Conservation (phyloP, 2,113 vertebrate species). For the Macroglossus sobrinus region DNA sequence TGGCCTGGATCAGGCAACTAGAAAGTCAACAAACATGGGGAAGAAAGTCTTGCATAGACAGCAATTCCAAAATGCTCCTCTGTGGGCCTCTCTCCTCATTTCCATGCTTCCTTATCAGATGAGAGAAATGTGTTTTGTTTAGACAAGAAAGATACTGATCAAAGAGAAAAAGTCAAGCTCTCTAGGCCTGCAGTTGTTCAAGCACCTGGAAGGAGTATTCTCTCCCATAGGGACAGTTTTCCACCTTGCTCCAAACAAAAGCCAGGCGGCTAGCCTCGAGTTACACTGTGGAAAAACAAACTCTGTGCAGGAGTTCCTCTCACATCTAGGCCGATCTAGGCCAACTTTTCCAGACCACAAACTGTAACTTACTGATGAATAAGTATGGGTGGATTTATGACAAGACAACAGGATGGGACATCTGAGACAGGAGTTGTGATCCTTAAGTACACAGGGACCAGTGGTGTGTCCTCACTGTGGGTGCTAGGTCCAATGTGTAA, state of each 20-base stretch:
- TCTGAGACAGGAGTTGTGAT: background rate
- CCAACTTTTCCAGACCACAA: conserved; percentile 32
- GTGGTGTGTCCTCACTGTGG: background rate
- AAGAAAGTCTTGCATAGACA: background rate
- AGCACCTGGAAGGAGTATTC: conserved; percentile 28
- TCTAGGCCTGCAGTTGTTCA: background rate
- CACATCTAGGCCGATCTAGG: background rate
- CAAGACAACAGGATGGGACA: background rate
- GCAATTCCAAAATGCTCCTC: background rate
- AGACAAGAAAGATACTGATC: background rate
- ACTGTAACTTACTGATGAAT: background rate
- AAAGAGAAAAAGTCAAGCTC: background rate
- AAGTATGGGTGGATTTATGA: background rate
- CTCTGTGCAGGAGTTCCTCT: background rate
- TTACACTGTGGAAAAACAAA: conserved; percentile 33
- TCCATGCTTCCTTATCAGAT: background rate
- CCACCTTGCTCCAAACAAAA: conserved; percentile 53
- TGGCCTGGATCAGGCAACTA: background rate
- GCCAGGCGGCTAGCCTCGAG: background rate
- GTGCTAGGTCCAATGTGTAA: background rate
- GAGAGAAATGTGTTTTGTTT: background rate
- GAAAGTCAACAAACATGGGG: background rate
- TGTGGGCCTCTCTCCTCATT: background rate
- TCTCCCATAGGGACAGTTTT: conserved; percentile 31
- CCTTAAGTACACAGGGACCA: background rate